Conservation (phyloP, 2,888 invertebrate species). For the Sinhomidia bicolor region DNA sequence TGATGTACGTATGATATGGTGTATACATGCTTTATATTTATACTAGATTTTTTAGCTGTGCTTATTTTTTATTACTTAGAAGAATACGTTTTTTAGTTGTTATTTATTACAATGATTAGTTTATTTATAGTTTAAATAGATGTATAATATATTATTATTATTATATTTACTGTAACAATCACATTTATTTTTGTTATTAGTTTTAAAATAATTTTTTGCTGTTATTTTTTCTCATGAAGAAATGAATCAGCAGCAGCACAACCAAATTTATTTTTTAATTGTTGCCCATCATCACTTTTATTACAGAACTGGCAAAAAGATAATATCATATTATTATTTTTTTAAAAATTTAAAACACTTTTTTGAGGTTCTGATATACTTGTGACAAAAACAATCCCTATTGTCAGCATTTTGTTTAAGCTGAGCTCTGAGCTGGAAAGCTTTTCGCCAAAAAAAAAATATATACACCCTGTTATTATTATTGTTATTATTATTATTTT, state of each 20-base stretch:
- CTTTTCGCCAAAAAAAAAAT: slow-evolving; percentile 38
- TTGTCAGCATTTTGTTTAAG: neutral
- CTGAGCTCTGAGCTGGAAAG: slow-evolving; percentile 47
- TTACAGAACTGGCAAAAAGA: neutral
- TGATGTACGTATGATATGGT: slow-evolving; percentile 66
- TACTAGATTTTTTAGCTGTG: slow-evolving; percentile 63
- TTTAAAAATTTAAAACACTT: no score
- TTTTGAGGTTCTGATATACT: no score
- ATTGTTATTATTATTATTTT: slow-evolving; percentile 8
- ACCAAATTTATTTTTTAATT: slow-evolving; percentile 2
- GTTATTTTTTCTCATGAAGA: neutral
- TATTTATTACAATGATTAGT: slow-evolving; percentile 59
- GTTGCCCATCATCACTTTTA: slow-evolving; percentile 40
- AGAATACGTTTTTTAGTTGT: no score
- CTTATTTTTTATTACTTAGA: slow-evolving; percentile 50
- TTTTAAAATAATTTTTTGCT: slow-evolving; percentile 31
- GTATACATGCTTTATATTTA: slow-evolving; percentile 63
- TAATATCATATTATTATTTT: neutral
- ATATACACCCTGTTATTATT: slow-evolving; percentile 29
- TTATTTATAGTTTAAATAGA: slow-evolving; percentile 21
- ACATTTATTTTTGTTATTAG: slow-evolving; percentile 47
- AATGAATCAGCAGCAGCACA: slow-evolving; percentile 28
- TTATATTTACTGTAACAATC: slow-evolving; percentile 16
- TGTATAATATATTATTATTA: slow-evolving; percentile 28
- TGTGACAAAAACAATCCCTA: no score